Evolutionary conservation across 2,113 vertebrate species (phyloP).

Genomic region (Taxidea taxus): DNA sequence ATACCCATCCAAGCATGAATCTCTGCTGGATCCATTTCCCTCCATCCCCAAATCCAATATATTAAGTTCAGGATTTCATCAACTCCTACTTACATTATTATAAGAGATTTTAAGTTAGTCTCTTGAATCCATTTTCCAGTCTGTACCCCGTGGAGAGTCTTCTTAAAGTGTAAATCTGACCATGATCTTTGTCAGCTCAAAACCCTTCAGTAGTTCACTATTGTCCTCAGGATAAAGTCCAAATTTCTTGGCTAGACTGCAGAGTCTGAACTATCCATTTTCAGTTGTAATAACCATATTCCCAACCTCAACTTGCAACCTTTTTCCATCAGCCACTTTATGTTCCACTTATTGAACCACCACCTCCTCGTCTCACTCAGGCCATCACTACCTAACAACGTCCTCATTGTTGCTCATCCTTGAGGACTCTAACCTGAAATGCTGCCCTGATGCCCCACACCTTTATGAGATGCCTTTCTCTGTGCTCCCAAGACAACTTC

Average conservation of each 20-base stretch:
- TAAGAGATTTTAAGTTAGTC: background rate
- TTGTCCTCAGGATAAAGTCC: background rate
- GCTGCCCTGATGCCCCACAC: too few species aligned
- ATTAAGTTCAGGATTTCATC: background rate
- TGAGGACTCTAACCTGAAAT: background rate
- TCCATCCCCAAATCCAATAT: background rate
- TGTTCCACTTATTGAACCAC: fast-evolving
- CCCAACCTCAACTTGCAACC: background rate
- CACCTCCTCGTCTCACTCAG: background rate
- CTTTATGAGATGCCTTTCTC: background rate
- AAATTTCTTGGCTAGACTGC: background rate
- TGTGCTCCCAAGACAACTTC: background rate
- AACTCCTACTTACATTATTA: background rate
- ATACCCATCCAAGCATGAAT: background rate
- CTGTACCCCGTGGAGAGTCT: background rate
- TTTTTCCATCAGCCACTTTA: background rate
- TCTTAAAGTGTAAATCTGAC: background rate
- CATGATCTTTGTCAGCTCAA: background rate
- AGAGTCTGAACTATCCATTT: background rate
- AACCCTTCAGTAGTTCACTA: background rate
- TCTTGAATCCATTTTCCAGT: background rate
- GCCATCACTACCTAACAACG: background rate
- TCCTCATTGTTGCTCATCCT: background rate
- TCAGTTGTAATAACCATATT: background rate
- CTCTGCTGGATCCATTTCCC: background rate